Evolutionary conservation across 2,113 vertebrate genomes (phyloP).

Genomic region (Neoarius graeffei): DNA sequence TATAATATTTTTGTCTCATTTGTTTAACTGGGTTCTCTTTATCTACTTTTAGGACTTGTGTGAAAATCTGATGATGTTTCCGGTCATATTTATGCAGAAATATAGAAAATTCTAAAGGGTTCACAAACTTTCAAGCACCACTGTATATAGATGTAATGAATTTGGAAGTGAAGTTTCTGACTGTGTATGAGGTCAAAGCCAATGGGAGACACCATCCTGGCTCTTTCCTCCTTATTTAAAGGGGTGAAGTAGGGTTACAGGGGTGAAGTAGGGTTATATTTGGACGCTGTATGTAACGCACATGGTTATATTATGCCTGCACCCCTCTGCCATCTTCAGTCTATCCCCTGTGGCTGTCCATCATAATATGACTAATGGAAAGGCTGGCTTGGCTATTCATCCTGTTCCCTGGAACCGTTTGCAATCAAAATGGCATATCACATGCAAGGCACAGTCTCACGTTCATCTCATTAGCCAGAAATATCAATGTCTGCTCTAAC

Average conservation of each 20-base stretch:
- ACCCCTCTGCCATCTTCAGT: constrained; percentile 15
- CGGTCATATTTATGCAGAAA: no score
- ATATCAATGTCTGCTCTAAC: constrained; percentile 39
- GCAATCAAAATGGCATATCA: constrained; percentile 39
- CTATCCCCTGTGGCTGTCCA: constrained; percentile 45
- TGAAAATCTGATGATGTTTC: no score
- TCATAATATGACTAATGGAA: constrained; percentile 45
- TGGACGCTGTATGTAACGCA: constrained; percentile 35
- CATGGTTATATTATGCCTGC: constrained; percentile 22
- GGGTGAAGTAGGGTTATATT: constrained; percentile 35
- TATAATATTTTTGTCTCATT: no score
- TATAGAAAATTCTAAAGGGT: no score
- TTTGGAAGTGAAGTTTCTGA: background rate
- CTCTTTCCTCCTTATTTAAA: constrained; percentile 33
- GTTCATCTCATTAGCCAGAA: constrained; percentile 33
- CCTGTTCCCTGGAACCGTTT: constrained; percentile 30
- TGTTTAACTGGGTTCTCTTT: no score
- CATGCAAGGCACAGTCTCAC: background rate
- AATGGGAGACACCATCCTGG: constrained; percentile 36
- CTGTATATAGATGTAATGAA: background rate
- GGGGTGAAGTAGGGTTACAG: constrained; percentile 23
- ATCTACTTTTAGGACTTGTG: no score
- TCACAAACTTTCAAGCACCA: no score
- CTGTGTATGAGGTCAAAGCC: constrained; percentile 7
- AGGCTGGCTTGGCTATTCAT: background rate